phyloP scores from a whole-genome alignment of 2,113 vertebrate species.

The Melanerpes aurifrons region DNA sequence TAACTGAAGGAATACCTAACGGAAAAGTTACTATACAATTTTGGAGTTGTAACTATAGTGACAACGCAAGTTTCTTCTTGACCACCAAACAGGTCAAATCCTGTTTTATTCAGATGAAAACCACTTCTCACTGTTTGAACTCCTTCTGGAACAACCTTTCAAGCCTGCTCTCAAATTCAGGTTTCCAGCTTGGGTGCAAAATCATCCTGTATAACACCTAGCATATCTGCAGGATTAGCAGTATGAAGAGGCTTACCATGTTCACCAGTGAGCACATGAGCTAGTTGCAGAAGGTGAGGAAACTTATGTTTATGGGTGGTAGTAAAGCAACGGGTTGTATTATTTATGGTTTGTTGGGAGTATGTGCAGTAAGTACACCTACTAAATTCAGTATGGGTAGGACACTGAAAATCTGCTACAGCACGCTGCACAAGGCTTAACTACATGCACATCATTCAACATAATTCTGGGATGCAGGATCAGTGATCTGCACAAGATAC shows the following conservation, averaged over 20 bases:
- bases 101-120: background rate
- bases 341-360: background rate
- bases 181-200: background rate
- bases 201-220: background rate
- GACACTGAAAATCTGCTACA: background rate
- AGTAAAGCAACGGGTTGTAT: background rate
- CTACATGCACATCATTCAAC: background rate
- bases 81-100: background rate
- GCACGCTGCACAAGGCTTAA: background rate
- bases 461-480: background rate
- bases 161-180: background rate
- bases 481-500: background rate
- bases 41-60: background rate
- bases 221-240: background rate
- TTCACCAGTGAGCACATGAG: background rate
- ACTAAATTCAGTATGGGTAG: background rate
- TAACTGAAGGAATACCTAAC: background rate
- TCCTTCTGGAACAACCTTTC: accelerated
- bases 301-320: background rate
- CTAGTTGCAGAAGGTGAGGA: background rate
- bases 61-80: background rate
- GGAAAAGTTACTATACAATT: background rate
- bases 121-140: background rate
- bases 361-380: background rate
- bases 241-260: background rate